These are phyloP conservation scores for Takifugu ocellatus DNA, from an alignment of 2,797 vertebrate genomes.

Conservation along the genomic window DNA sequence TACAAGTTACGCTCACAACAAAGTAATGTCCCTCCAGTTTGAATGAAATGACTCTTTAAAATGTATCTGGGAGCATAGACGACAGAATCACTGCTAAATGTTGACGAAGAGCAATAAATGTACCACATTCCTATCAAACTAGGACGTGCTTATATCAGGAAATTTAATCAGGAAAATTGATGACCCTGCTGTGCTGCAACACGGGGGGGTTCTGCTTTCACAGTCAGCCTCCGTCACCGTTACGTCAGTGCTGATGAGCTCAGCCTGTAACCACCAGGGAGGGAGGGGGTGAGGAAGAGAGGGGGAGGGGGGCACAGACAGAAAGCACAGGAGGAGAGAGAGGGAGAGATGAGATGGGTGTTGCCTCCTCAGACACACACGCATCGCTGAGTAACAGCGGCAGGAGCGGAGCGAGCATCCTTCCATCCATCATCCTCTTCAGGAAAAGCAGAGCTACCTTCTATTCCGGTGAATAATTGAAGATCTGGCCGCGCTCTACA, in stretches of 20 bases:
- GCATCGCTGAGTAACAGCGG: slow-evolving; percentile 58
- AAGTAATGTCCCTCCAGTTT: too few relatives aligned
- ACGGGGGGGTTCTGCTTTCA: too few relatives aligned
- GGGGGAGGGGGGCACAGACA: slow-evolving; percentile 12
- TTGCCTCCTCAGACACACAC: slow-evolving; percentile 61
- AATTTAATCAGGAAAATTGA: too few relatives aligned
- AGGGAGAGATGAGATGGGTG: slow-evolving; percentile 52
- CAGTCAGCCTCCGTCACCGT: slow-evolving; percentile 85
- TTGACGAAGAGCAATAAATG: too few relatives aligned
- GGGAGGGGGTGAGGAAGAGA: slow-evolving; percentile 11
- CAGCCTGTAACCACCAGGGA: slow-evolving; percentile 53
- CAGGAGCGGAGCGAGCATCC: slow-evolving; percentile 39
- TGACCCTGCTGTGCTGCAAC: too few relatives aligned
- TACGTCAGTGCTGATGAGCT: slow-evolving; percentile 89
- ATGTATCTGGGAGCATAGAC: too few relatives aligned
- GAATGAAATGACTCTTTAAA: too few relatives aligned
- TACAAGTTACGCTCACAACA: too few relatives aligned
- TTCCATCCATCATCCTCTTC: slow-evolving; percentile 11
- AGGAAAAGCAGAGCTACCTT: slow-evolving; percentile 16
- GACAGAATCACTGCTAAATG: too few relatives aligned
- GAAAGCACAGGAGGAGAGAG: slow-evolving; percentile 9
- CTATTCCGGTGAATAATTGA: slow-evolving; percentile 31
- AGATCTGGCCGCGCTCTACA: neutral
- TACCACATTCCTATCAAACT: too few relatives aligned
- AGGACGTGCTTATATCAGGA: too few relatives aligned